These are phyloP conservation scores for Acanthornis magna DNA, from an alignment of 2,797 vertebrate genomes.

Conservation along the genomic window DNA sequence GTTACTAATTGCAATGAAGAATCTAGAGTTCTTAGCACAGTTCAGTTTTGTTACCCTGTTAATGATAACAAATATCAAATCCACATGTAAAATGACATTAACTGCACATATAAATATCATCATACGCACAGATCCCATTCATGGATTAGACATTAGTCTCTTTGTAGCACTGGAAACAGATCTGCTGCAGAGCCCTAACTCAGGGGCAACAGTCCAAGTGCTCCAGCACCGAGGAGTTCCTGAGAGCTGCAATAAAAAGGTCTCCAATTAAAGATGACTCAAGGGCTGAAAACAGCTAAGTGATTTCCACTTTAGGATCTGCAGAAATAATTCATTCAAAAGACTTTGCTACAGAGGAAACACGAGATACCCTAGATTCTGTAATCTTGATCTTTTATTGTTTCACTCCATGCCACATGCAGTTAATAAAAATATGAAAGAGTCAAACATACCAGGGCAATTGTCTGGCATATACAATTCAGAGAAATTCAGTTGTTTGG, in stretches of 20 bases:
- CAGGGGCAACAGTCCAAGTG: background rate
- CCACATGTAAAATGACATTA: background rate
- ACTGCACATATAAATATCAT: background rate
- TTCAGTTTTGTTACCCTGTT: background rate
- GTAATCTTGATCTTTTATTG: background rate
- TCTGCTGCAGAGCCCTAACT: background rate
- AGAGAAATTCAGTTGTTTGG: background rate
- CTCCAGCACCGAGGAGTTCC: background rate
- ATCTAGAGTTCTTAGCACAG: background rate
- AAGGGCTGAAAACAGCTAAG: background rate
- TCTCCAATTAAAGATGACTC: conserved; percentile 31
- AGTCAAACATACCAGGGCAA: background rate
- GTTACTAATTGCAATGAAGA: background rate
- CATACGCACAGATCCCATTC: background rate
- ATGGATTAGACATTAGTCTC: background rate
- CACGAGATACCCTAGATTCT: background rate
- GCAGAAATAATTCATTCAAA: background rate
- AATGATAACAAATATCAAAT: background rate
- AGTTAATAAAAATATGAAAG: background rate
- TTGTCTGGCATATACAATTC: background rate
- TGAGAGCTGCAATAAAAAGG: background rate
- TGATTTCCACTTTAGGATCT: background rate
- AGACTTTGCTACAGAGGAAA: background rate
- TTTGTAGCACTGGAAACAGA: background rate
- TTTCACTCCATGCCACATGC: background rate